These are phyloP conservation scores for Manis crassicaudata DNA, from an alignment of 2,797 vertebrate species.

Conservation along the genomic window DNA sequence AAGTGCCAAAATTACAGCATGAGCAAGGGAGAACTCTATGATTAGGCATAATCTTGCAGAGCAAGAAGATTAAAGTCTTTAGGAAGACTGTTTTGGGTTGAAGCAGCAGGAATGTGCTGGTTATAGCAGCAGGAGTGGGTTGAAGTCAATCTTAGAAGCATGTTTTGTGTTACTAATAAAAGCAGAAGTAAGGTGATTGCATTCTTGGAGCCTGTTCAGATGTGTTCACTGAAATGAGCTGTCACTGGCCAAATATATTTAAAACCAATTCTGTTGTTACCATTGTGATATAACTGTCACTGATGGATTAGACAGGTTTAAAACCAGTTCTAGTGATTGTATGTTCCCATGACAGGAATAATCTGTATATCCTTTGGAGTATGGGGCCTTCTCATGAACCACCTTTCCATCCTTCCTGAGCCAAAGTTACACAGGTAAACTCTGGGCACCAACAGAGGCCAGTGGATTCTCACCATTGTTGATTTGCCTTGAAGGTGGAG, in stretches of 20 bases:
- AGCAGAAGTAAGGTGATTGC: not conserved
- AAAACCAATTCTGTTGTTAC: not conserved
- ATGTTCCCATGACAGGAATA: not conserved
- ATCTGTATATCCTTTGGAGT: not conserved
- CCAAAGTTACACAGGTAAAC: not conserved
- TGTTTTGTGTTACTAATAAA: not conserved
- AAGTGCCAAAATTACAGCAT: not conserved
- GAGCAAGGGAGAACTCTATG: not conserved
- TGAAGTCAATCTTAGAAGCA: not conserved
- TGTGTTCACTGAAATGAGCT: not conserved
- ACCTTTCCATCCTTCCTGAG: not conserved
- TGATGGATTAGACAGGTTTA: not conserved
- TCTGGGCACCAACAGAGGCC: not conserved
- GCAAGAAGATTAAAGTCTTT: not conserved
- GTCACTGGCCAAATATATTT: not conserved
- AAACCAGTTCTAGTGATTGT: not conserved
- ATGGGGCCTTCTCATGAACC: not conserved
- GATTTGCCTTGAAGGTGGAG: not conserved
- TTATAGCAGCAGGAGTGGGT: not conserved
- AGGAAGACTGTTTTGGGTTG: not conserved
- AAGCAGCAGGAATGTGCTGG: no score
- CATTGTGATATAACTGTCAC: not conserved
- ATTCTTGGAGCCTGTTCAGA: not conserved
- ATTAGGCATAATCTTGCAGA: not conserved
- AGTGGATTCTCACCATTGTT: not conserved